These are phyloP conservation scores for Dreissena rostriformis DNA, from an alignment of 1,140 invertebrate species.

Conservation along the genomic window DNA sequence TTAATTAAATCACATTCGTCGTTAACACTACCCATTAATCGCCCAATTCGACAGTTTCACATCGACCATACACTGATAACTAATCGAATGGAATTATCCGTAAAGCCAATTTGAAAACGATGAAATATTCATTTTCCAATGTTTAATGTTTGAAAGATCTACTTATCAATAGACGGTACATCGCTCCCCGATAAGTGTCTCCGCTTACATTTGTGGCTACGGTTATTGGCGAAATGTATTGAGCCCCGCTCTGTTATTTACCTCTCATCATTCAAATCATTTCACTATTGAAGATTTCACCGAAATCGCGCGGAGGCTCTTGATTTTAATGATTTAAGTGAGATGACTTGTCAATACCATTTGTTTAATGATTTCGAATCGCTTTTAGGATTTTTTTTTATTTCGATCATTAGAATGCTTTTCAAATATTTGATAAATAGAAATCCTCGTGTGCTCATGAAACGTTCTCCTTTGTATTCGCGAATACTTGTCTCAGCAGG, in stretches of 20 bases:
- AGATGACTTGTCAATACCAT: constrained; percentile 37
- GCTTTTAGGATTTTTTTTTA: neutral
- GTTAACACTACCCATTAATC: too few relatives aligned
- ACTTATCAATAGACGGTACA: constrained; percentile 20
- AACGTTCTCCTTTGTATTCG: neutral
- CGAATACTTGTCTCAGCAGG: constrained; percentile 9
- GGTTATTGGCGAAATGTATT: neutral
- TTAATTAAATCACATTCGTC: too few relatives aligned
- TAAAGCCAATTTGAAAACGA: constrained; percentile 37
- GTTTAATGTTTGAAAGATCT: neutral
- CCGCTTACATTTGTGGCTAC: neutral
- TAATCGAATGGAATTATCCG: constrained; percentile 4
- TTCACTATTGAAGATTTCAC: neutral
- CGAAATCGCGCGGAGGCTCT: neutral
- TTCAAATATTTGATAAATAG: constrained; percentile 15
- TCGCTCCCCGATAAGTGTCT: neutral
- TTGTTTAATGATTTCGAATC: constrained; percentile 32
- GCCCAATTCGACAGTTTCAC: too few relatives aligned
- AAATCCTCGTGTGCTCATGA: neutral
- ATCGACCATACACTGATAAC: neutral
- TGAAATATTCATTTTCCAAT: constrained; percentile 39
- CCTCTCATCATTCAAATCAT: neutral
- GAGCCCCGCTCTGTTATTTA: neutral
- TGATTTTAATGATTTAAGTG: constrained; percentile 32
- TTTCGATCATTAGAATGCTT: neutral